Percentiles rank a stretch among this genome's conserved stretches.
Conservation (phyloP, 2,797 vertebrate species). For the Lemur catta region DNA sequence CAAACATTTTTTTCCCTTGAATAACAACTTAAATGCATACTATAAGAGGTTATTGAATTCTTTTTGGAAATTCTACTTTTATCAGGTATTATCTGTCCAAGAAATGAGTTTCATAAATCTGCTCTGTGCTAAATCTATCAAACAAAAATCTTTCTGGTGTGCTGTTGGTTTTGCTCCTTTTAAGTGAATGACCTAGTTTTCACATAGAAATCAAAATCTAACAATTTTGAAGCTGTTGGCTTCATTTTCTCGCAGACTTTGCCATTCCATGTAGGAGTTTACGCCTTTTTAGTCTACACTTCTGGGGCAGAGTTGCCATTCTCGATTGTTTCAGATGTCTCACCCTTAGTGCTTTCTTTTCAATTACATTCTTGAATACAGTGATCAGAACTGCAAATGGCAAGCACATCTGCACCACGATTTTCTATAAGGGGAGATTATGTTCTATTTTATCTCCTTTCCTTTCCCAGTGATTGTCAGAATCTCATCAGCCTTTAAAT, state of each 20-base stretch:
- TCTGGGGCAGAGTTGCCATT: neutral
- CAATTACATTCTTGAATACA: neutral
- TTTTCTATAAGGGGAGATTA: neutral
- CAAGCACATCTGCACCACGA: neutral
- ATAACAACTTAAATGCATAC: neutral
- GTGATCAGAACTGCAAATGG: neutral
- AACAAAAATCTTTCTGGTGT: neutral
- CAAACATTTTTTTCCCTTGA: neutral
- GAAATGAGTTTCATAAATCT: conserved; percentile 10
- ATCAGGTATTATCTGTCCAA: neutral
- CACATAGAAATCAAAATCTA: neutral
- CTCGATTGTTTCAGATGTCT: neutral
- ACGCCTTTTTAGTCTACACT: neutral
- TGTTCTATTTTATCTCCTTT: neutral
- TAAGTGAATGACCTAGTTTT: neutral
- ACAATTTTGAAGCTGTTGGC: neutral
- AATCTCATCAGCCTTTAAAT: neutral
- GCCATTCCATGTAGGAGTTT: neutral
- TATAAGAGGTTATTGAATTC: neutral
- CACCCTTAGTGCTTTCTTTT: neutral
- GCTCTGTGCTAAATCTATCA: neutral
- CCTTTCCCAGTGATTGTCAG: neutral
- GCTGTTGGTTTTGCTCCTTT: neutral
- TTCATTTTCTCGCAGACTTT: neutral
- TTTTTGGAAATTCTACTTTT: neutral